Conservation (phyloP, 2,113 vertebrate species). For the Thamnaconus septentrionalis region DNA sequence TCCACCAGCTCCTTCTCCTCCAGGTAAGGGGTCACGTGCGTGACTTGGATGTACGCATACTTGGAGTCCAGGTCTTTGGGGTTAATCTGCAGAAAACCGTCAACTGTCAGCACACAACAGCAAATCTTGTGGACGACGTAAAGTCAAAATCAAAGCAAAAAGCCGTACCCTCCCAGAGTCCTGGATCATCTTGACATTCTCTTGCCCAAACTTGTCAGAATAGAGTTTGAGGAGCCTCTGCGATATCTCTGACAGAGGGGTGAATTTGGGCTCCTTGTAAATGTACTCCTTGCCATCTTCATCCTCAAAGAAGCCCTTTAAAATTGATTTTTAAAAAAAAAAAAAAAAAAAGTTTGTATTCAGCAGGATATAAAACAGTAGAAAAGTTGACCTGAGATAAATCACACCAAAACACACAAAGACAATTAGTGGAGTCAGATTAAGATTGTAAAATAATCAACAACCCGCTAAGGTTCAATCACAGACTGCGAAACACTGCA, state of each 20-base stretch:
- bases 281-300: slow-evolving; percentile 99
- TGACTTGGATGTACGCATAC: slow-evolving; percentile 98
- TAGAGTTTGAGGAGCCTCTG: slow-evolving; percentile 97
- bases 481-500: slow-evolving; percentile 19
- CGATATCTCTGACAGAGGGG: slow-evolving; percentile 93
- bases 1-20: slow-evolving; percentile 95
- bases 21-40: slow-evolving; percentile 91
- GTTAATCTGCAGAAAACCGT: slow-evolving; percentile 82
- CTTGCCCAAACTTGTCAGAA: slow-evolving; percentile 96
- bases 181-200: slow-evolving; percentile 99
- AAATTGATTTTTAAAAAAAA: not conserved
- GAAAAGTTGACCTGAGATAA: not conserved
- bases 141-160: not conserved
- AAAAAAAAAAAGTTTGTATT: not conserved
- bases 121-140: no score
- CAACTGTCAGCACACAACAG: no score
- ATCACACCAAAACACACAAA: slow-evolving; percentile 21
- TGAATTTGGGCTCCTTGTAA: slow-evolving; percentile 98
- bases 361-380: not conserved
- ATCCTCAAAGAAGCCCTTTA: slow-evolving; percentile 94
- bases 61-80: slow-evolving; percentile 98
- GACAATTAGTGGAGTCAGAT: no score
- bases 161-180: slow-evolving; percentile 91
- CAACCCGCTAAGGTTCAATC: slow-evolving; percentile 14
- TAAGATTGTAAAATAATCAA: no score